Conservation (phyloP, 1,140 invertebrate genomes). For the Cydia amplana region DNA sequence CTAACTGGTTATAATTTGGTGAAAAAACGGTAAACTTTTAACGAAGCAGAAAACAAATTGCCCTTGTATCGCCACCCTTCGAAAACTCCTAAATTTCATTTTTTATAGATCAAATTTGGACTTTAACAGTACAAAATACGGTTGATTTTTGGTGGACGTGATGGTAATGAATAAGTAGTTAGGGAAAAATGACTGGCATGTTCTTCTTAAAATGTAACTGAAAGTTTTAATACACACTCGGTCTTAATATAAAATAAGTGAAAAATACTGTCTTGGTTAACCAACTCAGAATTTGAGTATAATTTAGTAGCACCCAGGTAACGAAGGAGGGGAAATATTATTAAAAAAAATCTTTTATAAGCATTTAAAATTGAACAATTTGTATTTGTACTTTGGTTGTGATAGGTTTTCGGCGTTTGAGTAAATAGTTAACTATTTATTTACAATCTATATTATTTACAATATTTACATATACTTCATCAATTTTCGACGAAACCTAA, state of each 20-base stretch:
- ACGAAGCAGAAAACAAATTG: conserved; percentile 15
- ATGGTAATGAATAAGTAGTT: background rate
- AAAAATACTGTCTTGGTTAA: background rate
- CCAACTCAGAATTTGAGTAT: background rate
- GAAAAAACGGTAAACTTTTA: conserved; percentile 13
- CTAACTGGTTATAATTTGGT: conserved; percentile 15
- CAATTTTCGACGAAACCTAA: no score
- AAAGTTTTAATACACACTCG: background rate
- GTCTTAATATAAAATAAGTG: background rate
- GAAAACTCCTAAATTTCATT: background rate
- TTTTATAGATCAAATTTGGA: background rate
- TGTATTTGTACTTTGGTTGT: no score
- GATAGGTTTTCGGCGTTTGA: no score
- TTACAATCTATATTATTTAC: no score
- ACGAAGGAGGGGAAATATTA: no score
- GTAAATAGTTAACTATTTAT: no score
- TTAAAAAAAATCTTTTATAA: no score
- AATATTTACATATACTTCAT: no score
- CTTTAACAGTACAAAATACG: background rate
- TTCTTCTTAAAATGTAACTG: background rate
- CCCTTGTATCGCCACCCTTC: background rate
- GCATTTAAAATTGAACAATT: no score
- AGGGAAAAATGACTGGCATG: background rate
- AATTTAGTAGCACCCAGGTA: background rate
- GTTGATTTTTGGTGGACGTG: background rate